These are phyloP conservation scores for Lepidochitona cinerea DNA, from an alignment of 2,888 invertebrate species.

Conservation along the genomic window DNA sequence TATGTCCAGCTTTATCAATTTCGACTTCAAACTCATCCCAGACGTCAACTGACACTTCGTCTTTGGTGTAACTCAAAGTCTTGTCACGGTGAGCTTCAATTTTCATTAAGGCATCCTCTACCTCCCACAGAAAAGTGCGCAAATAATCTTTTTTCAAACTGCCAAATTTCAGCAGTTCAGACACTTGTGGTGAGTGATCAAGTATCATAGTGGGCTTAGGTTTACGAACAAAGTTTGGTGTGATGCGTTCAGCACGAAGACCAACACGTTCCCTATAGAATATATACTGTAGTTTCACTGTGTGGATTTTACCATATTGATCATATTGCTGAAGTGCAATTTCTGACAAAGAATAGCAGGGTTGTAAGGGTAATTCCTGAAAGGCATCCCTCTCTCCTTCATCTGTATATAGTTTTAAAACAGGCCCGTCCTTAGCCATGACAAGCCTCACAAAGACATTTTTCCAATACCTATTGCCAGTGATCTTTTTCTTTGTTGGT, in stretches of 20 bases:
- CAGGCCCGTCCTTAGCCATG: slow-evolving; percentile 81
- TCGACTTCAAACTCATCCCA: slow-evolving; percentile 69
- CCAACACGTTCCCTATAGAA: slow-evolving; percentile 99
- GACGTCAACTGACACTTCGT: slow-evolving; percentile 69
- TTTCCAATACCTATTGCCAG: slow-evolving; percentile 89
- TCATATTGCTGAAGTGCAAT: slow-evolving; percentile 89
- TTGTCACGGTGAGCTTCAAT: slow-evolving; percentile 64
- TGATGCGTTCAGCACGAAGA: slow-evolving; percentile 65
- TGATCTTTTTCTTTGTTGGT: slow-evolving; percentile 68
- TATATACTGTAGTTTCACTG: slow-evolving; percentile 95
- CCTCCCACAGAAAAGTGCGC: slow-evolving; percentile 89
- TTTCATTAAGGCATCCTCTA: slow-evolving; percentile 88
- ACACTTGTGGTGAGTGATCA: slow-evolving; percentile 95
- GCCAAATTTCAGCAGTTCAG: slow-evolving; percentile 96
- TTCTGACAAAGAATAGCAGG: slow-evolving; percentile 94
- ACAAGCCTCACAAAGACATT: slow-evolving; percentile 90
- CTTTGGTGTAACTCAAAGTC: slow-evolving; percentile 67
- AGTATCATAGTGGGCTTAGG: slow-evolving; percentile 75
- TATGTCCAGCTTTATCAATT: slow-evolving; percentile 66
- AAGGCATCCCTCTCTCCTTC: slow-evolving; percentile 91
- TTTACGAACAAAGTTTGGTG: slow-evolving; percentile 67
- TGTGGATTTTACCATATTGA: slow-evolving; percentile 99
- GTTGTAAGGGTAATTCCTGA: slow-evolving; percentile 93
- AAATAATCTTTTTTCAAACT: slow-evolving; percentile 90
- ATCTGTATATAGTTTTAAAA: slow-evolving; percentile 85